These are phyloP conservation scores for Thera obeliscata DNA, from an alignment of 2,888 invertebrate genomes.

Conservation along the genomic window DNA sequence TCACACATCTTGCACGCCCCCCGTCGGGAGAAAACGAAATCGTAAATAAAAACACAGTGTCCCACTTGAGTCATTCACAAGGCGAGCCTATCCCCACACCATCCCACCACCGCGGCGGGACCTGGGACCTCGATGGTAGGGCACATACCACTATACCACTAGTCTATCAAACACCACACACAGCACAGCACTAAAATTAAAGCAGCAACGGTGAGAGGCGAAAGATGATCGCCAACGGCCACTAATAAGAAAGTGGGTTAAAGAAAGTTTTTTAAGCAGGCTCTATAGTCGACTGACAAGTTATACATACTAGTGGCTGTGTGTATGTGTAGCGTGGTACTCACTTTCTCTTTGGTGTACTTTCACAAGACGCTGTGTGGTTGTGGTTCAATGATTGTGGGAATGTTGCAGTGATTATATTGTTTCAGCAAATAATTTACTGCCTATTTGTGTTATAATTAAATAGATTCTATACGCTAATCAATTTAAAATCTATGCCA, in stretches of 20 bases:
- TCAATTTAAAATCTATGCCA: neutral
- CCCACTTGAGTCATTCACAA: constrained; percentile 68
- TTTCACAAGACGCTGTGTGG: constrained; percentile 80
- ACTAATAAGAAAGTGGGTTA: constrained; percentile 81
- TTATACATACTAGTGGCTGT: constrained; percentile 68
- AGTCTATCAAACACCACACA: constrained; percentile 67
- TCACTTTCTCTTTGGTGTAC: constrained; percentile 83
- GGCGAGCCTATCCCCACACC: constrained; percentile 69
- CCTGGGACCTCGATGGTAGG: constrained; percentile 75
- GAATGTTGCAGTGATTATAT: constrained; percentile 39
- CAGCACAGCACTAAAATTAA: constrained; percentile 73
- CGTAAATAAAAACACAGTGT: constrained; percentile 51
- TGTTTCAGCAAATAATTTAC: constrained; percentile 11
- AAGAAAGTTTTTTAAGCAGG: constrained; percentile 82
- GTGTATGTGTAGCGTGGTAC: constrained; percentile 68
- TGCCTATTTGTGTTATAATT: neutral
- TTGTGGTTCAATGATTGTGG: constrained; percentile 70
- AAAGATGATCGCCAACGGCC: constrained; percentile 69
- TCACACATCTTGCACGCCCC: constrained; percentile 71
- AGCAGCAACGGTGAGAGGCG: constrained; percentile 71
- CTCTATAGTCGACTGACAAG: constrained; percentile 69
- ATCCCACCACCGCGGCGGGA: constrained; percentile 74
- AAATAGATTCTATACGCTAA: neutral
- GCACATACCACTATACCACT: constrained; percentile 80
- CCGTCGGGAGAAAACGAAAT: constrained; percentile 63